A percentile compares a stretch with the other conserved stretches of the same genome.
These are phyloP conservation scores for Tamandua tetradactyla DNA, from an alignment of 2,797 vertebrate genomes.

Conservation along the genomic window DNA sequence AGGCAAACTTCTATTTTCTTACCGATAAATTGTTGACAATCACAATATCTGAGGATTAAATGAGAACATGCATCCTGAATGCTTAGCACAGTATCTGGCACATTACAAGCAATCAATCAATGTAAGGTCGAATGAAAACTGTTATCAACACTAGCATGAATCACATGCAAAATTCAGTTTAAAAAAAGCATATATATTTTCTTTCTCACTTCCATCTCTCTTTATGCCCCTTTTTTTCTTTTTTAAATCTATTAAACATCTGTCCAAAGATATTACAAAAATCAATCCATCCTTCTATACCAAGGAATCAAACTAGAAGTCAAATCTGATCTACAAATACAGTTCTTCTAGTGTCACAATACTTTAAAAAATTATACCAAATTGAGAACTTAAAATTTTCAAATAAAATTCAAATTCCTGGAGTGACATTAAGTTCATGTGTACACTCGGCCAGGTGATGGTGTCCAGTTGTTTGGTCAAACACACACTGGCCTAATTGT, in stretches of 20 bases:
- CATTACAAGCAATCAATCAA: not conserved
- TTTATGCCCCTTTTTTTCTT: not conserved
- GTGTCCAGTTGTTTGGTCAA: too few species aligned
- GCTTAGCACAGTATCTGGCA: not conserved
- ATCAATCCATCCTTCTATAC: not conserved
- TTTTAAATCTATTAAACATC: not conserved
- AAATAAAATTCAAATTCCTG: constrained; percentile 26
- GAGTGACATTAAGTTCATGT: too few species aligned
- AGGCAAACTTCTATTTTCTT: constrained; percentile 4
- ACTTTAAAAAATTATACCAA: not conserved
- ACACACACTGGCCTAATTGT: too few species aligned
- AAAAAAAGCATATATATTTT: not conserved
- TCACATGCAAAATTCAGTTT: not conserved
- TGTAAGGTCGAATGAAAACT: not conserved
- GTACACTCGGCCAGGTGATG: too few species aligned
- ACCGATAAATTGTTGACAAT: not conserved
- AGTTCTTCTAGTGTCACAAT: not conserved
- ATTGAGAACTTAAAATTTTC: not conserved
- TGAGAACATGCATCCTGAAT: not conserved
- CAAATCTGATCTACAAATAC: not conserved
- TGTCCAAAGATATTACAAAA: not conserved
- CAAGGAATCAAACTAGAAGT: not conserved
- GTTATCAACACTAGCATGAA: not conserved
- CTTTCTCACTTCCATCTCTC: not conserved
- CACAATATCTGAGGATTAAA: not conserved